Percentiles rank a stretch among this genome's conserved stretches.
phyloP scores from a whole-genome alignment of 1,140 invertebrate genomes.

The Vanessa atalanta region DNA sequence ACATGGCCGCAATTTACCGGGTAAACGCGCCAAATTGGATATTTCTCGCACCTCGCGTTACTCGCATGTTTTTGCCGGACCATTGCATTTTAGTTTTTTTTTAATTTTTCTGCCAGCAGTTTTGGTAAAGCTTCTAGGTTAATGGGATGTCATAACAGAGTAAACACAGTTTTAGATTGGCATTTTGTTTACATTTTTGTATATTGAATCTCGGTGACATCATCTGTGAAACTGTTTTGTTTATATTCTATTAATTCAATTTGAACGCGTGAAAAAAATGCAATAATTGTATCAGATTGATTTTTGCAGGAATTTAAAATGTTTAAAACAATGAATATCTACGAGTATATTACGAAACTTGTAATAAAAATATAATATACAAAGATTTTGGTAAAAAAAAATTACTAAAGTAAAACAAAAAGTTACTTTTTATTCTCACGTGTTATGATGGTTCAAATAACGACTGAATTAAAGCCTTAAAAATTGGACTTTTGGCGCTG shows the following conservation, averaged over 20 bases:
- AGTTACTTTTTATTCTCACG: too few species aligned
- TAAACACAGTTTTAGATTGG: conserved; percentile 32
- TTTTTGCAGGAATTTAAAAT: too few species aligned
- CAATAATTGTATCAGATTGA: not conserved
- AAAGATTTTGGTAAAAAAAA: too few species aligned
- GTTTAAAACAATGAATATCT: too few species aligned
- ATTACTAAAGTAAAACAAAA: too few species aligned
- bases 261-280: not conserved
- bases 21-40: conserved; percentile 72
- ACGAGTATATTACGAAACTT: too few species aligned
- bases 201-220: conserved; percentile 2
- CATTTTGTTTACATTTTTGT: conserved; percentile 18
- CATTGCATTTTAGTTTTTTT: conserved; percentile 21
- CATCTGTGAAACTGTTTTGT: not conserved
- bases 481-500: too few species aligned
- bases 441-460: too few species aligned
- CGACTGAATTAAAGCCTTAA: too few species aligned
- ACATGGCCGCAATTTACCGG: conserved; percentile 73
- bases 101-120: conserved; percentile 8
- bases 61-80: conserved; percentile 18
- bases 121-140: conserved; percentile 26
- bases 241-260: conserved; percentile 9
- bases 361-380: too few species aligned
- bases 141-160: conserved; percentile 28
- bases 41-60: conserved; percentile 57